Evolutionary conservation across 2,888 invertebrate species (phyloP).

Genomic region (Phyllotreta cruciferae): DNA sequence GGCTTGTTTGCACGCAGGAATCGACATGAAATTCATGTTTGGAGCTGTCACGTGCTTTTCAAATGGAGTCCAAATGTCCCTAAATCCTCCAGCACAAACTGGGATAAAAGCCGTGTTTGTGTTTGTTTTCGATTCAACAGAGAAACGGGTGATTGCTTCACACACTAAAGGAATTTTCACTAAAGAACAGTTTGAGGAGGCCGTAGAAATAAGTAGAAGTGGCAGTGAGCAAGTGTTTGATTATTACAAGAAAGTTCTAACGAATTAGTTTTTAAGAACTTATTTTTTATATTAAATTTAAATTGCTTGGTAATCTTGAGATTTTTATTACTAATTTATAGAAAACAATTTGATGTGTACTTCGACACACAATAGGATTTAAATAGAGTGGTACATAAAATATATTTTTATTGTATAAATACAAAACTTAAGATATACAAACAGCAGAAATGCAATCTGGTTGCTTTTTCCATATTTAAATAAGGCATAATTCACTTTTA

Average conservation of each 20-base stretch:
- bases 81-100: constrained; percentile 58
- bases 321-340: too few species aligned
- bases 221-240: constrained; percentile 74
- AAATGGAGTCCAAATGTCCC: constrained; percentile 63
- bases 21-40: constrained; percentile 83
- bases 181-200: constrained; percentile 71
- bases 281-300: neutral
- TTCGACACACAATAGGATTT: too few species aligned
- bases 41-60: constrained; percentile 81
- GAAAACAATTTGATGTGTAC: too few species aligned
- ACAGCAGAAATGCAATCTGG: too few species aligned
- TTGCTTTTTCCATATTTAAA: too few species aligned
- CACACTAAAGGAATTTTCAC: constrained; percentile 76
- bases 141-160: constrained; percentile 67
- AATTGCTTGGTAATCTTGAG: too few species aligned
- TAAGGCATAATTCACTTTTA: too few species aligned
- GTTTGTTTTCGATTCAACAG: constrained; percentile 76
- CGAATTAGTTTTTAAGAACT: constrained; percentile 9
- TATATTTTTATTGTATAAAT: too few species aligned
- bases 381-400: too few species aligned
- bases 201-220: constrained; percentile 69
- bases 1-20: constrained; percentile 81
- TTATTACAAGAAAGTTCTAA: constrained; percentile 69
- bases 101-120: constrained; percentile 70
- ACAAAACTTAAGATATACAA: too few species aligned